Evolutionary conservation across 53 echinoderm and acorn worm species (phyloP).

Genomic region (Stichopus horrens): DNA sequence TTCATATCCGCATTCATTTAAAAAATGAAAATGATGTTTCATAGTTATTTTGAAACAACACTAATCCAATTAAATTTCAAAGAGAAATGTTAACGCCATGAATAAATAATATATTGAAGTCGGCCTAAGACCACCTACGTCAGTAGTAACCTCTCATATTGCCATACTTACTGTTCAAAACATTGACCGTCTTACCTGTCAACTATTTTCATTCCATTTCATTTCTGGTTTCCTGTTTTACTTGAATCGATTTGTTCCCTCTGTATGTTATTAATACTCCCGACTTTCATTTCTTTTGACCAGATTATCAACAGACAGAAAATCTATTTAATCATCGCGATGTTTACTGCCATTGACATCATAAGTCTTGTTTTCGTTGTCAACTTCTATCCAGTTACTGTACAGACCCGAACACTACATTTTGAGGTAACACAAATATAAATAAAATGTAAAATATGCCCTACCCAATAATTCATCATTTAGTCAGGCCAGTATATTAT

Average conservation of each 20-base stretch:
- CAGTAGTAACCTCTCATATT: not conserved
- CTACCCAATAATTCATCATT: not conserved
- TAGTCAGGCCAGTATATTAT: not conserved
- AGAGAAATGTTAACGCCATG: no score
- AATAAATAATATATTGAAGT: no score
- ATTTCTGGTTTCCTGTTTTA: not conserved
- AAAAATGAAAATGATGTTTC: not conserved
- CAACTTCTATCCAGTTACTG: not conserved
- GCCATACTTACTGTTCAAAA: not conserved
- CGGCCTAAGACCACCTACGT: not conserved
- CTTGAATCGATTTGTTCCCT: not conserved
- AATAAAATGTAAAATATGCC: no score
- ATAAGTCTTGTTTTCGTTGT: not conserved
- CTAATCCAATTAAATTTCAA: not conserved
- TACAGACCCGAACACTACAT: not conserved
- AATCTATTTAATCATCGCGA: not conserved
- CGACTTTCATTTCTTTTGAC: not conserved
- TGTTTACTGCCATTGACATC: not conserved
- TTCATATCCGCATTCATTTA: not conserved
- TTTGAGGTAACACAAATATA: not conserved
- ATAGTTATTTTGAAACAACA: not conserved
- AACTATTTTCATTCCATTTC: not conserved
- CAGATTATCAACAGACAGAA: not conserved
- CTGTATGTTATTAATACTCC: not conserved
- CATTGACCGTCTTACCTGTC: not conserved